A percentile compares a stretch with the other conserved stretches of the same genome.
phyloP scores from a whole-genome alignment of 2,888 invertebrate genomes.

The Neoscelio sp. region DNA sequence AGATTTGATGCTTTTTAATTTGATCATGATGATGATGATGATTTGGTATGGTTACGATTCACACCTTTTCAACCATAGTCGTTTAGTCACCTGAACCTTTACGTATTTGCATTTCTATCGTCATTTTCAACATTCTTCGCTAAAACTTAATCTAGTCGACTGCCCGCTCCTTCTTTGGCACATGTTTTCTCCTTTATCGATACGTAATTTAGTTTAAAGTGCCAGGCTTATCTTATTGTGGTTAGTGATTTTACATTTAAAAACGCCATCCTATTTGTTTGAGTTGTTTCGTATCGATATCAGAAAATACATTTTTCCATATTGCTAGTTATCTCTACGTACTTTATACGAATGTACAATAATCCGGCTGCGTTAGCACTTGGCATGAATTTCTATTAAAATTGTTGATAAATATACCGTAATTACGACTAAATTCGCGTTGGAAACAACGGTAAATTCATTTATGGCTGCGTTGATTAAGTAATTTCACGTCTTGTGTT shows the following conservation, averaged over 20 bases:
- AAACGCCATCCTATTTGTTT: conserved; percentile 46
- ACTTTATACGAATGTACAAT: conserved; percentile 48
- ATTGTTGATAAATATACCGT: conserved; percentile 61
- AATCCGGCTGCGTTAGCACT: conserved; percentile 42
- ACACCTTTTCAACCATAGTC: no score
- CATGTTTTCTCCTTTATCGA: conserved; percentile 7
- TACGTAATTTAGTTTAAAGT: conserved; percentile 32
- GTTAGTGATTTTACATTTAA: conserved; percentile 22
- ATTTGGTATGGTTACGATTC: no score
- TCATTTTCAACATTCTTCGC: no score
- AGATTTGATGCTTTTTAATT: no score
- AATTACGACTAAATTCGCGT: conserved; percentile 55
- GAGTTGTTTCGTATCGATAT: conserved; percentile 36
- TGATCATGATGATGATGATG: no score
- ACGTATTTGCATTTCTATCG: no score
- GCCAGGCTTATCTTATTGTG: conserved; percentile 25
- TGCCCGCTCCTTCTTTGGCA: conserved; percentile 8
- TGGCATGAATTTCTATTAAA: conserved; percentile 50
- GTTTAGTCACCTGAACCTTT: no score
- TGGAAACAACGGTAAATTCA: conserved; percentile 54
- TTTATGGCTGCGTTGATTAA: conserved; percentile 51
- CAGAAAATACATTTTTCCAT: conserved; percentile 42
- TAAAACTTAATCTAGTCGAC: conserved; percentile 10
- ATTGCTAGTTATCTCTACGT: conserved; percentile 38
- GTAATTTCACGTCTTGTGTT: conserved; percentile 33